phyloP scores from a whole-genome alignment of 2,797 vertebrate genomes.

The Melanogrammus aeglefinus region DNA sequence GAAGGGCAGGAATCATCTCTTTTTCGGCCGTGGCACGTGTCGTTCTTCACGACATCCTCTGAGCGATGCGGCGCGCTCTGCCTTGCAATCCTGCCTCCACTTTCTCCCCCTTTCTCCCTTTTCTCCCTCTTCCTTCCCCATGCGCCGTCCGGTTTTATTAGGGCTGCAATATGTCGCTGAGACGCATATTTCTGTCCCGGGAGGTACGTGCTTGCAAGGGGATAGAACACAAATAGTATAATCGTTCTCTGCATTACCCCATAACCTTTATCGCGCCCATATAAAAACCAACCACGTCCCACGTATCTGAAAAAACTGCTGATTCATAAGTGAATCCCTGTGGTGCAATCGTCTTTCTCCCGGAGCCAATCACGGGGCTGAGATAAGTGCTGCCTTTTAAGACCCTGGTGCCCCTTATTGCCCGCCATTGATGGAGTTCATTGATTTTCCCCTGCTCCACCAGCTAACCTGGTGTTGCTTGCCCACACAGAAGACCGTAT shows the following conservation, averaged over 20 bases:
- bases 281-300: constrained; percentile 23
- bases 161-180: constrained; percentile 34
- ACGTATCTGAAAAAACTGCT: constrained; percentile 32
- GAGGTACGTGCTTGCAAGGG: constrained; percentile 30
- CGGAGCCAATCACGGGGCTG: constrained; percentile 26
- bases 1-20: constrained; percentile 32
- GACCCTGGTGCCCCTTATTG: constrained; percentile 25
- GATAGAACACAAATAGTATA: constrained; percentile 1
- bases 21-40: constrained; percentile 29
- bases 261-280: constrained; percentile 33
- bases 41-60: constrained; percentile 35
- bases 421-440: constrained; percentile 57
- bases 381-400: constrained; percentile 35
- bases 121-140: constrained; percentile 9
- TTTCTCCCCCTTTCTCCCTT: constrained; percentile 16
- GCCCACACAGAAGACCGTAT: constrained; percentile 42
- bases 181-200: constrained; percentile 33
- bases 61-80: constrained; percentile 37
- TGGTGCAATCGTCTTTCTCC: constrained; percentile 28
- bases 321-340: constrained; percentile 50
- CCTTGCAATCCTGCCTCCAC: constrained; percentile 14
- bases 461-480: constrained; percentile 35
- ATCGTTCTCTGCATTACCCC: constrained; percentile 3
- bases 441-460: constrained; percentile 60
- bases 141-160: constrained; percentile 43